Evolutionary conservation across 2,113 vertebrate genomes (phyloP), one percentile per base, ranked within the genome.

Genomic region (Chionis minor): DNA sequence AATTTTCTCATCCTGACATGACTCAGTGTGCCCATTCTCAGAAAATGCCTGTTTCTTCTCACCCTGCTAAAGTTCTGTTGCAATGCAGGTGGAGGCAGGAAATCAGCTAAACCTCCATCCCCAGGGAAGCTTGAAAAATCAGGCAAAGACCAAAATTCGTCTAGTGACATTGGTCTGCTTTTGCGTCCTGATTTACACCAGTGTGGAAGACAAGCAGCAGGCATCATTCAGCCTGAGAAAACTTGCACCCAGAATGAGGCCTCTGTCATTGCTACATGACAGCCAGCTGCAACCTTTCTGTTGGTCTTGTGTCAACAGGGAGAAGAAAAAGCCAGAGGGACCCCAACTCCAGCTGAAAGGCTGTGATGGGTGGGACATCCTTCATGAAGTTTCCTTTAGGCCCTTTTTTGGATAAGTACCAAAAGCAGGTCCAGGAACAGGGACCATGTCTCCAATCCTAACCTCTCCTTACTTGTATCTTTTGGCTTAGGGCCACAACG

Each of bases 121-220:
- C n/a, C 24, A 23, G 20, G n/a, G 19, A 87, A 66, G 32, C 16
- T 19, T 86, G 81, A 65, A 94, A 95, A 73, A 55, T 63, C 26
- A 51, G 32, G 14, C 18, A 73, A 79, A 55, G n/a, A 14, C 14
- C 20, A 51, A 24, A 81, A 44, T 81, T 44, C 59, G 83, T 54
- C 33, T 47, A 13, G 20, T 33, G 70, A 52, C 0, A 0, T 17
- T 58, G 26, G 35, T 10, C 47, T 69, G 42, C 14, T 90, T 79
- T 71, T 63, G 16, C 1, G 0, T 18, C 32, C 35, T 47, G 23
- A 30, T 66, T 81, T 77, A 54, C n/a, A 27, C 30, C 2, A 0
- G 22, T 11, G 6, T 42, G 40, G 35, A 54, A 58, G 74, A 70
- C 15, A 26, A 73, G 56, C 10, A 47, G n/a, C 27, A 69, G 70